Percentiles rank a stretch among this genome's conserved stretches.
Evolutionary conservation across 2,113 vertebrate genomes (phyloP).

Genomic region (Sylvietta virens): DNA sequence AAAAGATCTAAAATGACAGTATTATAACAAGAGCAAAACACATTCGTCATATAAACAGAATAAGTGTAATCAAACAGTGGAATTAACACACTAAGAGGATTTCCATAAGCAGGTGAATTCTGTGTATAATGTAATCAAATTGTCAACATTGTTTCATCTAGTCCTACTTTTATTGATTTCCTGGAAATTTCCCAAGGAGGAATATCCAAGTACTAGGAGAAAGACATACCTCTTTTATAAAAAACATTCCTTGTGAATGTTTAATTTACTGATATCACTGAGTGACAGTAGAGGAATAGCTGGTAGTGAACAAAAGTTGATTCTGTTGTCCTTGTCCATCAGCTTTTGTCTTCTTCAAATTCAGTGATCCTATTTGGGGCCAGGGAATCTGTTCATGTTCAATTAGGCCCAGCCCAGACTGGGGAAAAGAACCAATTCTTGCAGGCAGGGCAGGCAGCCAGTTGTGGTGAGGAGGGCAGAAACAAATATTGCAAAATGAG

Average conservation of each 20-base stretch:
- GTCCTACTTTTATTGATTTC: constrained; percentile 57
- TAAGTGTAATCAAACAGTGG: constrained; percentile 65
- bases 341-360: constrained; percentile 7
- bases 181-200: not conserved
- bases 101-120: constrained; percentile 64
- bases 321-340: not conserved
- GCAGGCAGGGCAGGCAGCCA: not conserved
- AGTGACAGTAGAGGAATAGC: not conserved
- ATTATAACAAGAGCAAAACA: constrained; percentile 60
- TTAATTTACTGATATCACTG: not conserved
- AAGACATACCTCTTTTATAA: not conserved
- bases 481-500: not conserved
- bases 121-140: constrained; percentile 68
- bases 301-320: not conserved
- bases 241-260: not conserved
- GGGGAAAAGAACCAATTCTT: not conserved
- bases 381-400: not conserved
- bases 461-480: not conserved
- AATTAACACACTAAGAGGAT: constrained; percentile 63
- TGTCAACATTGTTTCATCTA: constrained; percentile 46
- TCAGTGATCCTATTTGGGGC: not conserved
- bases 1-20: constrained; percentile 35
- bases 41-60: constrained; percentile 54
- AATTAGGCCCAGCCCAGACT: not conserved
- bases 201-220: not conserved